Conservation (phyloP, 92 coral and sea anemone genomes). For the Hydrozoanthus gracilis region DNA sequence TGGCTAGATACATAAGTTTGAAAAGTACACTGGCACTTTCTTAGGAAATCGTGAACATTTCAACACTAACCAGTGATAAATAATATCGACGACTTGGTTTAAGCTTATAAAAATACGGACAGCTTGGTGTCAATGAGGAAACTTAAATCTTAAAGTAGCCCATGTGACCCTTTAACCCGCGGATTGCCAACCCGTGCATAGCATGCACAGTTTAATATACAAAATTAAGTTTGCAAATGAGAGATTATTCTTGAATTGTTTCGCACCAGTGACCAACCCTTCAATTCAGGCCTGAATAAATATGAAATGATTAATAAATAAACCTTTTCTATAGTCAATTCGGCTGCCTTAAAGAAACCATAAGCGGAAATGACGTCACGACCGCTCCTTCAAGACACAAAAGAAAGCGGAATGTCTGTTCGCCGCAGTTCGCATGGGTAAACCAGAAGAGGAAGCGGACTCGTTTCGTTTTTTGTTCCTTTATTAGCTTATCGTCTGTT, state of each 20-base stretch:
- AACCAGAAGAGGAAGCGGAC: background rate
- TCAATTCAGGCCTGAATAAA: slow-evolving; percentile 15
- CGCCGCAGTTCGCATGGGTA: background rate
- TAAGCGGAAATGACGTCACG: slow-evolving; percentile 40
- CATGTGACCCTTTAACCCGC: slow-evolving; percentile 46
- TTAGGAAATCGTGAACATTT: background rate
- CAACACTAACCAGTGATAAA: background rate
- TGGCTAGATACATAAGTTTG: background rate
- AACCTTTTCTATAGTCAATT: background rate
- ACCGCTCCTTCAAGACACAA: slow-evolving; percentile 33
- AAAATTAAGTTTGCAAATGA: background rate
- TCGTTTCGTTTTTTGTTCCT: background rate
- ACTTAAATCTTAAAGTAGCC: slow-evolving; percentile 4
- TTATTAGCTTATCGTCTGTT: background rate
- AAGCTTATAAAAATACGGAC: background rate
- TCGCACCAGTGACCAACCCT: slow-evolving; percentile 15
- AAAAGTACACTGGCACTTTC: background rate
- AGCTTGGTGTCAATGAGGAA: background rate
- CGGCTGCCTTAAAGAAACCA: background rate
- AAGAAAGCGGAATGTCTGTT: slow-evolving; percentile 2
- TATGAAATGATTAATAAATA: background rate
- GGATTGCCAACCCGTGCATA: background rate
- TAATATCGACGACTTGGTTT: background rate
- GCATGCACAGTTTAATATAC: slow-evolving; percentile 2
- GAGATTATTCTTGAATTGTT: slow-evolving; percentile 17